These are phyloP conservation scores for Hecatera dysodea DNA, from an alignment of 2,888 invertebrate genomes.

Conservation along the genomic window DNA sequence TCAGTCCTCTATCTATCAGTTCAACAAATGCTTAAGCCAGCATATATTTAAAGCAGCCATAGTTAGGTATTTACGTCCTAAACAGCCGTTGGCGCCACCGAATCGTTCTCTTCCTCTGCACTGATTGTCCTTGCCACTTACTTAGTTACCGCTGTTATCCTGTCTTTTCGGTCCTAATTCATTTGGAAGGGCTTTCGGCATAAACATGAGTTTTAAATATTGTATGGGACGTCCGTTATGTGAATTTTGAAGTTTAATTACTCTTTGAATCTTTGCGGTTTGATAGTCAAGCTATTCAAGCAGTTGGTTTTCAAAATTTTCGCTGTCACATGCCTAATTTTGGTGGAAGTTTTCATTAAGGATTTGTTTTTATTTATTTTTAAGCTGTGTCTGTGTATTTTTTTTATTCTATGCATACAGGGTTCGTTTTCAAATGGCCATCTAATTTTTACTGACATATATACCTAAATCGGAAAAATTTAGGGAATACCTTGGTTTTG, in stretches of 20 bases:
- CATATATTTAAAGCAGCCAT: not conserved
- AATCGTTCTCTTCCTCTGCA: constrained; percentile 63
- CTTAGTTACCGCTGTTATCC: constrained; percentile 38
- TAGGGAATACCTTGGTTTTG: too few relatives aligned
- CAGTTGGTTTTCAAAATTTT: not conserved
- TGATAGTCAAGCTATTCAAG: not conserved
- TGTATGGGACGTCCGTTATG: too few relatives aligned
- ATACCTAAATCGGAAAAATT: too few relatives aligned
- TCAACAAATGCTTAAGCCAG: not conserved
- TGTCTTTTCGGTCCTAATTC: constrained; percentile 38
- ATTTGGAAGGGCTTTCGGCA: constrained; percentile 45
- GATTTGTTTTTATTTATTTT: too few relatives aligned
- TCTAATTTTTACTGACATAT: too few relatives aligned
- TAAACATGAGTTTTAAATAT: not conserved
- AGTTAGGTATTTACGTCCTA: not conserved
- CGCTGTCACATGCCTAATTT: not conserved
- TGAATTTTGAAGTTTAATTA: too few relatives aligned
- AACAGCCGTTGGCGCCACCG: constrained; percentile 55
- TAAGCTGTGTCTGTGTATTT: not conserved
- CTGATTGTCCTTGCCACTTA: constrained; percentile 69
- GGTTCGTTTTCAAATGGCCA: too few relatives aligned
- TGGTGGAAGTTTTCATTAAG: not conserved
- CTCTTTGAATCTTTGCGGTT: too few relatives aligned
- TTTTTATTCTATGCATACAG: too few relatives aligned
- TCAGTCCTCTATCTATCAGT: not conserved